Evolutionary conservation across 2,888 invertebrate species (phyloP), one percentile per base, ranked within the genome.

Genomic region (Neelides folsomi): DNA sequence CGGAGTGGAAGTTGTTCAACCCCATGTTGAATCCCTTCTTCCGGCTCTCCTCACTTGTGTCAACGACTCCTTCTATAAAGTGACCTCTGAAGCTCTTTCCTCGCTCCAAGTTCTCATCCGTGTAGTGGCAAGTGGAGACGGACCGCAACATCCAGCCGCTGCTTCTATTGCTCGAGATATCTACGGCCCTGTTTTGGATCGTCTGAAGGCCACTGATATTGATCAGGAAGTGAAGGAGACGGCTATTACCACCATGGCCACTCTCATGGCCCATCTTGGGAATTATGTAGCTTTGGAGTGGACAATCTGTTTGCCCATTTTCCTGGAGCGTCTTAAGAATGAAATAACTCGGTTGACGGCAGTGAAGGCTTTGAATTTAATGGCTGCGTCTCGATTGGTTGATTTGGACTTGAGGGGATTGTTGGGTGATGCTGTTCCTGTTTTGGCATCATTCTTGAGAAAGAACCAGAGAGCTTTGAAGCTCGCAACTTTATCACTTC

Each of bases 201-300:
- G 64, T 16, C 76, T 98, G 38, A 83, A 83, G 66, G 89, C 95
- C 35, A 86, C 94, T 0, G 97, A 98, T 69, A 93, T 97, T 68
- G 98, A 98, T 74, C 97, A 98, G 70, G 98, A 98, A 73, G 97
- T 98, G 0, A 97, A 98, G 71, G 98, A 98, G 69, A 79, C 93
- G 19, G 94, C 98, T 9, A 97, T 98, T 58, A 86, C 92, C 1
- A 92, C 95, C 66, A 89, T 92, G 83, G 93, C 94, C 12, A 90
- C 94, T 71, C 83, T 95, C 47, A 79, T 97, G 46, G 85, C 88
- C 55, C 88, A 89, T 70, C 80, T 95, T 63, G 94, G 93, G 0
- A 51, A 40, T 12, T 62, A 61, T 27, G 57, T 64, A 40, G 59
- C 77, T 71, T 69, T 73, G 48, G 89, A 94, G 70, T 75, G 95